A percentile compares a stretch with the other conserved stretches of the same genome.
Evolutionary conservation across 2,113 vertebrate genomes (phyloP).

Genomic region (Opisthocomus hoazin): DNA sequence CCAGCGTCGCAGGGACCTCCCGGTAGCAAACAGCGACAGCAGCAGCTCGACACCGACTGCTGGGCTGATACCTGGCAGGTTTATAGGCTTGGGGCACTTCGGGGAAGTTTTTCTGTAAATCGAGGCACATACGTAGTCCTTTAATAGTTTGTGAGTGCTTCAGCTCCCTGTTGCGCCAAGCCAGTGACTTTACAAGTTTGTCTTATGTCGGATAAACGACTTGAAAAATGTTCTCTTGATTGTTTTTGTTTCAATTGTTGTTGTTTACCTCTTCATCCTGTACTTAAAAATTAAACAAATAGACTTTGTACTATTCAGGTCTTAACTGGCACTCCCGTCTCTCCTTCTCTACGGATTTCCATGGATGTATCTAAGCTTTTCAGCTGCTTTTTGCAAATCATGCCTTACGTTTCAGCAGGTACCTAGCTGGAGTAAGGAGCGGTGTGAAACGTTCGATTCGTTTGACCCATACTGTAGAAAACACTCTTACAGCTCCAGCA

Average conservation of each 20-base stretch:
- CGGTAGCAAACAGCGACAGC: rapidly evolving
- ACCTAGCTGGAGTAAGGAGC: background rate
- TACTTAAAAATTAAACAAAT: background rate
- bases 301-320: background rate
- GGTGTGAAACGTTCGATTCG: background rate
- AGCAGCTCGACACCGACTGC: rapidly evolving
- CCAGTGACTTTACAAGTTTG: background rate
- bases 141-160: background rate
- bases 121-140: no score
- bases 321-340: background rate
- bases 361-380: background rate
- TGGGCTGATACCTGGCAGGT: background rate
- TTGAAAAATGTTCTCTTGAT: background rate
- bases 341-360: background rate
- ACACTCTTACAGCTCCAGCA: background rate
- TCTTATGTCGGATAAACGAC: background rate
- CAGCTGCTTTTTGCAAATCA: background rate
- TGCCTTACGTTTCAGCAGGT: background rate
- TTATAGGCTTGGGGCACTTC: background rate
- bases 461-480: background rate
- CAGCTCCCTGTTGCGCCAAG: background rate
- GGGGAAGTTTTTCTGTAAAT: background rate
- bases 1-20: background rate
- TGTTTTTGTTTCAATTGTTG: background rate
- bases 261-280: background rate